Conservation (phyloP, 2,113 vertebrate species). For the Turnix velox region DNA sequence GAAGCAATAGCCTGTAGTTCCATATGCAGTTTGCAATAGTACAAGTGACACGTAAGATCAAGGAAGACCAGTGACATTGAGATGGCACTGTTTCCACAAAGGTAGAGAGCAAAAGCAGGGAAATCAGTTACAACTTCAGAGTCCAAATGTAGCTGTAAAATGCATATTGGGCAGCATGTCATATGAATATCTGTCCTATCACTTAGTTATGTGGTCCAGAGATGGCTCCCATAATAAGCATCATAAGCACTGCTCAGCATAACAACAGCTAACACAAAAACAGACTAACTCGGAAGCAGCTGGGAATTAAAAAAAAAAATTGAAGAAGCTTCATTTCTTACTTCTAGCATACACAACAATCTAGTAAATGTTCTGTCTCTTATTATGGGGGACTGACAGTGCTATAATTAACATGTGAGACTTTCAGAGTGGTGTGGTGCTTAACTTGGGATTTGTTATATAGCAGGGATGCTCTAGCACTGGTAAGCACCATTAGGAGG, state of each 20-base stretch:
- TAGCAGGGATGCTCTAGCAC: not conserved
- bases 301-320: not conserved
- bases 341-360: not conserved
- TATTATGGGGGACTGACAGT: not conserved
- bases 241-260: not conserved
- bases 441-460: not conserved
- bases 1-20: not conserved
- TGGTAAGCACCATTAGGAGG: not conserved
- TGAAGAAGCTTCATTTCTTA: not conserved
- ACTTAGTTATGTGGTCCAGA: not conserved
- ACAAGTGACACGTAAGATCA: not conserved
- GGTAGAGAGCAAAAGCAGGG: not conserved
- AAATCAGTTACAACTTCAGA: not conserved
- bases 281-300: not conserved
- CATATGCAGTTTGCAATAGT: not conserved
- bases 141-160: not conserved
- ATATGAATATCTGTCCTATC: not conserved
- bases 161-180: not conserved
- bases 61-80: not conserved
- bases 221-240: not conserved
- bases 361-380: not conserved
- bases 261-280: not conserved
- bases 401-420: not conserved
- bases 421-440: not conserved
- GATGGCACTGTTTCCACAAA: not conserved